These are phyloP conservation scores for Synanthedon vespiformis DNA, from an alignment of 2,888 invertebrate genomes.

Conservation along the genomic window DNA sequence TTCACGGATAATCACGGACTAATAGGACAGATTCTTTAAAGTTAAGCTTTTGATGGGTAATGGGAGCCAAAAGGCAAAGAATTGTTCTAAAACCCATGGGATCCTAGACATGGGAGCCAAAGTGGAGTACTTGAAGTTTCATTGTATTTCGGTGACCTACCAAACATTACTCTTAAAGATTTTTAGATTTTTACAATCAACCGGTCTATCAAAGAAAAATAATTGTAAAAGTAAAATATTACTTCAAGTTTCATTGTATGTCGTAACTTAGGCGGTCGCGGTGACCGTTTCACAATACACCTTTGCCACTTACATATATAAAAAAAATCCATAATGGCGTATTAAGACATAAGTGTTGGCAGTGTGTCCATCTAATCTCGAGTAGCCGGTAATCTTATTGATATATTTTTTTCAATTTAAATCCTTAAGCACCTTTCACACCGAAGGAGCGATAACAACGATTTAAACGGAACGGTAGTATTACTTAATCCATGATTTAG, in stretches of 20 bases:
- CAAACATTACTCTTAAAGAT: no score
- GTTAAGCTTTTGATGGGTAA: not conserved
- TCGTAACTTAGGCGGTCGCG: not conserved
- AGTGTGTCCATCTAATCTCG: constrained; percentile 6
- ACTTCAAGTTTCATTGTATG: not conserved
- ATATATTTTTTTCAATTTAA: constrained; percentile 4
- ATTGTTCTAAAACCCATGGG: no score
- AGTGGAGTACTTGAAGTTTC: no score
- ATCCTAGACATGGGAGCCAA: no score
- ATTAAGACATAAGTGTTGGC: constrained; percentile 11
- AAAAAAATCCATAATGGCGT: not conserved
- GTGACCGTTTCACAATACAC: not conserved
- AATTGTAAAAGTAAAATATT: not conserved
- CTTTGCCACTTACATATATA: no score
- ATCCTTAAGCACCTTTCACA: not conserved
- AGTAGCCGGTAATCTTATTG: constrained; percentile 11
- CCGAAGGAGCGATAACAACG: not conserved
- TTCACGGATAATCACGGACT: not conserved
- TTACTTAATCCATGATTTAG: no score
- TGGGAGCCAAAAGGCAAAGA: no score
- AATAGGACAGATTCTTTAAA: not conserved
- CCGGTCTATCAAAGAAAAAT: not conserved
- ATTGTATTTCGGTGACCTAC: no score
- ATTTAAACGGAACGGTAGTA: no score
- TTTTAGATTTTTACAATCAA: not conserved